Evolutionary conservation across 2,888 invertebrate genomes (phyloP).

Genomic region (Scelioninae gen. 1): DNA sequence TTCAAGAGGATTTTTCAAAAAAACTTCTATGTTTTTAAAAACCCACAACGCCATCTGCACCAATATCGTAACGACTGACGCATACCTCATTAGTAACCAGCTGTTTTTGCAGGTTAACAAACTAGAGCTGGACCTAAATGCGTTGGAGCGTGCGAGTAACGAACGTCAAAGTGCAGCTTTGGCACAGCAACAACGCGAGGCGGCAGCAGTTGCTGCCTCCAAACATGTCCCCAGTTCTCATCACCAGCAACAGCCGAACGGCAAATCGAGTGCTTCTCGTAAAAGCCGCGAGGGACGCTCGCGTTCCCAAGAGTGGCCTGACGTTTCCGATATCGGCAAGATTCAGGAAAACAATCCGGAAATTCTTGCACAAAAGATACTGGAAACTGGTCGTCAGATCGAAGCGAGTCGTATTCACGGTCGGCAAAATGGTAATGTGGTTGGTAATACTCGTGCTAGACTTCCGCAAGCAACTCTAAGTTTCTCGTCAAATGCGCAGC

Average conservation of each 20-base stretch:
- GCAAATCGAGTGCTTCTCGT: conserved; percentile 84
- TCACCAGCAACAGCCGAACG: conserved; percentile 74
- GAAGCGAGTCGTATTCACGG: conserved; percentile 90
- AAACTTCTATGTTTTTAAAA: too few relatives aligned
- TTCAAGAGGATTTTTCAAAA: too few relatives aligned
- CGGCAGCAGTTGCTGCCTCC: conserved; percentile 69
- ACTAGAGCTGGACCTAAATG: conserved; percentile 91
- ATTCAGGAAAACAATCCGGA: conserved; percentile 97
- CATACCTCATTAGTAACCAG: not conserved
- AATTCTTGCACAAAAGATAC: conserved; percentile 93
- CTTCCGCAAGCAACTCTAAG: conserved; percentile 80
- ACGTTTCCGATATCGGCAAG: conserved; percentile 94
- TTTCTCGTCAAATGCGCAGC: conserved; percentile 77
- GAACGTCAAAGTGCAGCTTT: conserved; percentile 86
- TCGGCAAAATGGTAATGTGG: conserved; percentile 72
- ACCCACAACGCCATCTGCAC: too few relatives aligned
- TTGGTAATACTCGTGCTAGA: conserved; percentile 76
- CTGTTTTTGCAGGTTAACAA: conserved; percentile 85
- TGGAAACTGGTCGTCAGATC: conserved; percentile 94
- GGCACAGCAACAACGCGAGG: conserved; percentile 84
- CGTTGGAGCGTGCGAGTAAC: conserved; percentile 89
- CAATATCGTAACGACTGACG: too few relatives aligned
- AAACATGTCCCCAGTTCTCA: conserved; percentile 75
- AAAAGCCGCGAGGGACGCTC: conserved; percentile 90
- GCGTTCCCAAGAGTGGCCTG: conserved; percentile 95